A percentile compares a stretch with the other conserved stretches of the same genome.
Evolutionary conservation across 2,797 vertebrate species (phyloP).

Genomic region (Enteromius afrohamiltoni): DNA sequence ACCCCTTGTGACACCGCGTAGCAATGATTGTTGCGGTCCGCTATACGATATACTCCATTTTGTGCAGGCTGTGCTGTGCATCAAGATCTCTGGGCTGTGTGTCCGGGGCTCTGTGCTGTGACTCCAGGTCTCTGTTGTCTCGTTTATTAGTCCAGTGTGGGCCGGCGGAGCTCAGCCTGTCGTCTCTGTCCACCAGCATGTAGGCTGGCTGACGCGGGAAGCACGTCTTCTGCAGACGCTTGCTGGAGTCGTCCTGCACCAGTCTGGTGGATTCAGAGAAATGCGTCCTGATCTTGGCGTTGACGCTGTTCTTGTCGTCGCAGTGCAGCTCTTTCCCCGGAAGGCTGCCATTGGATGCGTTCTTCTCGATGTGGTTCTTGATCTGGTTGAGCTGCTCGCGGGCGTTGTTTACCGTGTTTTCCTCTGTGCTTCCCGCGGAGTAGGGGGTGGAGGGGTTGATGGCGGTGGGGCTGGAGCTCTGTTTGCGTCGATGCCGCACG

Average conservation of each 20-base stretch:
- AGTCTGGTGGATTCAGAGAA: slow-evolving; percentile 79
- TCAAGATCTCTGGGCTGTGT: slow-evolving; percentile 83
- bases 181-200: slow-evolving; percentile 88
- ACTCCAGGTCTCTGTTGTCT: slow-evolving; percentile 91
- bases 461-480: slow-evolving; percentile 65
- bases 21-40: slow-evolving; percentile 55
- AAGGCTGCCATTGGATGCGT: slow-evolving; percentile 74
- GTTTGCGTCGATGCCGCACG: slow-evolving; percentile 83
- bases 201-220: slow-evolving; percentile 84
- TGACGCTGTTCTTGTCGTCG: slow-evolving; percentile 87
- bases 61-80: slow-evolving; percentile 83
- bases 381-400: slow-evolving; percentile 92
- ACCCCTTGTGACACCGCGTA: slow-evolving; percentile 76
- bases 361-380: slow-evolving; percentile 91
- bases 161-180: slow-evolving; percentile 73
- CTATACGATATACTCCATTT: slow-evolving; percentile 89
- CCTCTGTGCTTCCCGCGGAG: slow-evolving; percentile 64
- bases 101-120: slow-evolving; percentile 72
- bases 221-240: slow-evolving; percentile 84
- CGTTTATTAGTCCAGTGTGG: slow-evolving; percentile 89
- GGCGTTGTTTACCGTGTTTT: slow-evolving; percentile 86
- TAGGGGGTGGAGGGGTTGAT: slow-evolving; percentile 41
- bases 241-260: slow-evolving; percentile 85
- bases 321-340: slow-evolving; percentile 79
- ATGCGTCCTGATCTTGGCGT: slow-evolving; percentile 84